phyloP scores from a whole-genome alignment of 2,888 invertebrate genomes.

The Stramonita haemastoma region DNA sequence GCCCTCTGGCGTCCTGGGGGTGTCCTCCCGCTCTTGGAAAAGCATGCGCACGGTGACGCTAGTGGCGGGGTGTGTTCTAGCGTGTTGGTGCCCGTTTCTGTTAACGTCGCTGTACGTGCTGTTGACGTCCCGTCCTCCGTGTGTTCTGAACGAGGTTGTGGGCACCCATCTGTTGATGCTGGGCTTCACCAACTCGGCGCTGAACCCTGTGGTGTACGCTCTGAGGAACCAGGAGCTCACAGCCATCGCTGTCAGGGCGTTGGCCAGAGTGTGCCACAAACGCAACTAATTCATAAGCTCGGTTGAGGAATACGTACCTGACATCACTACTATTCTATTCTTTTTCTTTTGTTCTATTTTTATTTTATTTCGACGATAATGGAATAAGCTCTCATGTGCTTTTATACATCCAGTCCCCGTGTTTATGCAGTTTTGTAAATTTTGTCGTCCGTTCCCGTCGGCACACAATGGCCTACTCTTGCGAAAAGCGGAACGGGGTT shows the following conservation, averaged over 20 bases:
- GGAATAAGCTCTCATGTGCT: too few species aligned
- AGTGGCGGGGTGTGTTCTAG: conserved; percentile 60
- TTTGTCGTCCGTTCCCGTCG: neutral
- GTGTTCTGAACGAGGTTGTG: conserved; percentile 58
- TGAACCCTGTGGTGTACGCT: conserved; percentile 70
- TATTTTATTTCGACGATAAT: neutral
- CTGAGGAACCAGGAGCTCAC: conserved; percentile 65
- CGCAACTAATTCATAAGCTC: neutral
- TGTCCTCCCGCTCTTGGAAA: conserved; percentile 56
- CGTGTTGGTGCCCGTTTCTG: conserved; percentile 65
- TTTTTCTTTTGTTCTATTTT: too few species aligned
- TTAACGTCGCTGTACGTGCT: conserved; percentile 55
- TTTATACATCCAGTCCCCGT: too few species aligned
- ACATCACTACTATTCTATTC: neutral
- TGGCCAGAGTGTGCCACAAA: neutral
- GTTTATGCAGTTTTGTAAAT: too few species aligned
- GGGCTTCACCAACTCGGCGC: conserved; percentile 68
- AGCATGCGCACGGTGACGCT: conserved; percentile 60
- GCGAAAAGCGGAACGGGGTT: neutral
- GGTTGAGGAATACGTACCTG: neutral
- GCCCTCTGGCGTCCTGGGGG: conserved; percentile 50
- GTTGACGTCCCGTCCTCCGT: conserved; percentile 46
- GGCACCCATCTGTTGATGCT: conserved; percentile 65
- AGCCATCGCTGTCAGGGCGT: conserved; percentile 20
- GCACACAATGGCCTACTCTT: neutral